Conservation (phyloP, 2,113 vertebrate species). For the Herpetotheres cachinnans region DNA sequence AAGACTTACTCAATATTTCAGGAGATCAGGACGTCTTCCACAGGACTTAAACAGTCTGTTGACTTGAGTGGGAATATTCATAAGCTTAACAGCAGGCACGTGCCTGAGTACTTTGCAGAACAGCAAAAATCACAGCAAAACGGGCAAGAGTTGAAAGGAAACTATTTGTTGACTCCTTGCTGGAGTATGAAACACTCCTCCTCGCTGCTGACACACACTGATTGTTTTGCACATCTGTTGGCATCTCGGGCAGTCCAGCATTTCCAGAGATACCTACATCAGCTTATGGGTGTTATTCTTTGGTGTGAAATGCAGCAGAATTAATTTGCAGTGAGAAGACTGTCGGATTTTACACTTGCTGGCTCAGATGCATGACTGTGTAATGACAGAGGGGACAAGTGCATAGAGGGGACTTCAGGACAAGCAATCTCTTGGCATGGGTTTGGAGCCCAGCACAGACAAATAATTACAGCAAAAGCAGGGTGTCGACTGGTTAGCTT, state of each 20-base stretch:
- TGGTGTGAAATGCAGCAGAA: conserved; percentile 23
- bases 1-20: conserved; percentile 62
- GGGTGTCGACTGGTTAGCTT: neutral
- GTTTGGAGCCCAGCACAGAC: conserved; percentile 29
- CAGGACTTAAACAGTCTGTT: neutral
- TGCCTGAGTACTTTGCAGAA: neutral
- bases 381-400: conserved; percentile 34
- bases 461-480: conserved; percentile 46
- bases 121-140: conserved; percentile 3
- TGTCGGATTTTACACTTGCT: conserved; percentile 6
- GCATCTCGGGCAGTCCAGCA: neutral
- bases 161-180: neutral
- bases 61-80: conserved; percentile 6
- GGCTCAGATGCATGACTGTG: neutral
- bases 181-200: neutral
- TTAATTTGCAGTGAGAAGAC: neutral
- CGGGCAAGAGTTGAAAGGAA: neutral
- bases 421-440: conserved; percentile 35
- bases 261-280: neutral
- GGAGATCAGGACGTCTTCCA: neutral
- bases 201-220: neutral
- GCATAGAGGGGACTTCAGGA: conserved; percentile 35
- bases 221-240: neutral
- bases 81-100: neutral
- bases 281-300: neutral